Percentiles rank a stretch among this genome's conserved stretches.
phyloP scores from a whole-genome alignment of 2,797 vertebrate genomes.

The Forpus xanthops region DNA sequence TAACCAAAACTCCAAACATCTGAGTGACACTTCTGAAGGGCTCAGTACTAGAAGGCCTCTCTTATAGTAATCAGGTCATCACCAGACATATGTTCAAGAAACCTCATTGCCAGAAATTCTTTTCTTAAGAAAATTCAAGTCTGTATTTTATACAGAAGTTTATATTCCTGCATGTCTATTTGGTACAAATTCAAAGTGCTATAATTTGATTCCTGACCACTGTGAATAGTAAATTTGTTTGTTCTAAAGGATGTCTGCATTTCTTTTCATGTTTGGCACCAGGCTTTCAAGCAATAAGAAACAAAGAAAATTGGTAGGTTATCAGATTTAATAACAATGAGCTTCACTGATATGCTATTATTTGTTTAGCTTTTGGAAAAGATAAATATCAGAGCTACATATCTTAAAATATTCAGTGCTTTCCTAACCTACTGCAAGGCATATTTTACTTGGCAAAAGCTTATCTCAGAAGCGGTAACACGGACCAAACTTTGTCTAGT shows the following conservation, averaged over 20 bases:
- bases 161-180: not conserved
- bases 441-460: conserved; percentile 40
- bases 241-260: not conserved
- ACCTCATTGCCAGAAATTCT: not conserved
- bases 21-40: conserved; percentile 1
- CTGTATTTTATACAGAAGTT: not conserved
- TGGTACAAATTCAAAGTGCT: not conserved
- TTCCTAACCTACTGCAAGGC: conserved; percentile 51
- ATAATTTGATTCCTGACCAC: not conserved
- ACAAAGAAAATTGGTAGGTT: conserved; percentile 25
- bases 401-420: conserved; percentile 51
- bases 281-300: conserved; percentile 17
- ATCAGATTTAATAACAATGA: conserved; percentile 50
- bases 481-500: conserved; percentile 1
- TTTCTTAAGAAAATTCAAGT: not conserved
- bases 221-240: not conserved
- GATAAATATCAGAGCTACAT: conserved; percentile 37
- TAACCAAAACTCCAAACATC: conserved; percentile 5
- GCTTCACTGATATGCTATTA: conserved; percentile 17
- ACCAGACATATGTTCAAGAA: not conserved
- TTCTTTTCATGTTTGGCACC: conserved; percentile 11
- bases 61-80: not conserved
- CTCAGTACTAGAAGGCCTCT: not conserved
- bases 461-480: conserved; percentile 48
- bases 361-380: conserved; percentile 54